Conservation (phyloP, 2,888 invertebrate genomes). For the Macrophya annulata region DNA sequence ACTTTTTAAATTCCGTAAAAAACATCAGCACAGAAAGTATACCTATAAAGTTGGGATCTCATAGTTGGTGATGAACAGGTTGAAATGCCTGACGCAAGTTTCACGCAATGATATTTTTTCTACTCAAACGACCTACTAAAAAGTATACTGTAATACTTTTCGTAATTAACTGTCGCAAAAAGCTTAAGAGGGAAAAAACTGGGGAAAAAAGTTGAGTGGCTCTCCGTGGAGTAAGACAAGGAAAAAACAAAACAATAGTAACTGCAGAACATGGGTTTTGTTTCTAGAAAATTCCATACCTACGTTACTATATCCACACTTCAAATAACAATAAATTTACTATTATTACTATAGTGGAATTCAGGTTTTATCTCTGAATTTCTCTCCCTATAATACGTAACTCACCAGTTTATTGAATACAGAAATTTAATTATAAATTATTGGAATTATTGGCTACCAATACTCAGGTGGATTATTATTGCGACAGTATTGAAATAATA, state of each 20-base stretch:
- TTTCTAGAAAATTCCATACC: neutral
- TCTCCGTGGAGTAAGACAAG: slow-evolving; percentile 63
- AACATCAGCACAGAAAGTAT: slow-evolving; percentile 7
- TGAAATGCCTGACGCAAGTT: slow-evolving; percentile 30
- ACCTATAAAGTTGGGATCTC: neutral
- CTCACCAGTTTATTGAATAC: slow-evolving; percentile 5
- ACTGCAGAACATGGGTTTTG: slow-evolving; percentile 24
- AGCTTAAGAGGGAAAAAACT: slow-evolving; percentile 48
- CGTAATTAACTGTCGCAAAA: slow-evolving; percentile 72
- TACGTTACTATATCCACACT: neutral
- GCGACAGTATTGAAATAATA: neutral
- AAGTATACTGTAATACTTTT: slow-evolving; percentile 70
- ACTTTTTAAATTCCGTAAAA: slow-evolving; percentile 21
- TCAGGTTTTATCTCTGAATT: neutral
- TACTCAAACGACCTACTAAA: slow-evolving; percentile 71
- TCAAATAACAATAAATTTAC: slow-evolving; percentile 22
- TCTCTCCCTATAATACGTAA: slow-evolving; percentile 11
- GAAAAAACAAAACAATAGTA: slow-evolving; percentile 41
- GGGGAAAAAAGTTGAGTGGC: slow-evolving; percentile 69
- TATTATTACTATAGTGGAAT: slow-evolving; percentile 7
- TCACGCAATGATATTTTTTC: slow-evolving; percentile 71
- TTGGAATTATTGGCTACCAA: slow-evolving; percentile 8
- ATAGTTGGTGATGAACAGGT: slow-evolving; percentile 35
- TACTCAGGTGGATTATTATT: slow-evolving; percentile 16
- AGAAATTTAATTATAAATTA: neutral